phyloP scores from a whole-genome alignment of 2,113 vertebrate genomes.

The Naja naja region DNA sequence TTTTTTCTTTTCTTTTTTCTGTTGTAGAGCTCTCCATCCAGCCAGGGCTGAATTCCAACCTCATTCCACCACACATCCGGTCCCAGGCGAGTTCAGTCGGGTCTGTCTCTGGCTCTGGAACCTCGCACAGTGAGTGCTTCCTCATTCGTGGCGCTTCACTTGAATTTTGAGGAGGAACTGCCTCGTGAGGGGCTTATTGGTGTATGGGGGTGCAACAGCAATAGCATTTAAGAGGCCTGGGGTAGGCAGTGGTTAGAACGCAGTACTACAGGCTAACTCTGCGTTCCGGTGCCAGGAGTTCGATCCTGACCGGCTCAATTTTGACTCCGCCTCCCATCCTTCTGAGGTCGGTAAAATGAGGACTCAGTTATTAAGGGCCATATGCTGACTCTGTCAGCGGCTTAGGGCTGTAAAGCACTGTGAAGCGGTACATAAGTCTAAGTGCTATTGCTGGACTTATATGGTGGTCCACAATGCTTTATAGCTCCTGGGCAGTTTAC shows the following conservation, averaged over 20 bases:
- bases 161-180: neutral
- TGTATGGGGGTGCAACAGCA: neutral
- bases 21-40: constrained; percentile 88
- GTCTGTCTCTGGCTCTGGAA: constrained; percentile 64
- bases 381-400: neutral
- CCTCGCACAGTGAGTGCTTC: constrained; percentile 76
- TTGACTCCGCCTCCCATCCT: neutral
- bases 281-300: neutral
- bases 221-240: neutral
- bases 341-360: neutral
- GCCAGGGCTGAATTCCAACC: constrained; percentile 85
- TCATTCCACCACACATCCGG: constrained; percentile 88
- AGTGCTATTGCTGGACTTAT: neutral
- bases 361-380: neutral
- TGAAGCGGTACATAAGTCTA: neutral
- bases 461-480: neutral
- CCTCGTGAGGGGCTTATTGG: neutral
- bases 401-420: neutral
- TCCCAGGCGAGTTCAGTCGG: constrained; percentile 76
- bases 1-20: neutral
- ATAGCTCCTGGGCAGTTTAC: neutral
- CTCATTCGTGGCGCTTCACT: neutral
- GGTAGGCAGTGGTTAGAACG: neutral
- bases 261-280: neutral
- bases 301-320: neutral